Evolutionary conservation across 1,140 invertebrate genomes (phyloP).

Genomic region (Diprion similis): DNA sequence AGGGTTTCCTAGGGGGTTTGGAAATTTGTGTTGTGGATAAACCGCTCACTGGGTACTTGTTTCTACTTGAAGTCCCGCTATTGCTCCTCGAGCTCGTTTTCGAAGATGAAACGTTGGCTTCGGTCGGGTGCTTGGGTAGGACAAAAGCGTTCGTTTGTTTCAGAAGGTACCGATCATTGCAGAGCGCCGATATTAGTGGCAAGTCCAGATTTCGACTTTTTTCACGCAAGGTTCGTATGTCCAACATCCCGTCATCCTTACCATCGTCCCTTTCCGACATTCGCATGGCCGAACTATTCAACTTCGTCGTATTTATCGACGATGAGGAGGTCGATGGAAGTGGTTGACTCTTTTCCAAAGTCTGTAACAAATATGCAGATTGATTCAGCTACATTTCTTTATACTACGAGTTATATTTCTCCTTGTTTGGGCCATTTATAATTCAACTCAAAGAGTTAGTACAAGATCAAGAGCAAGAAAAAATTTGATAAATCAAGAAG

Average conservation of each 20-base stretch:
- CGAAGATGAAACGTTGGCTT: slow-evolving; percentile 37
- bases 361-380: slow-evolving; percentile 36
- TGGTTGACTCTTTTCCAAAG: slow-evolving; percentile 55
- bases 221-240: slow-evolving; percentile 82
- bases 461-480: too few species aligned
- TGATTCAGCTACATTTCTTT: background rate
- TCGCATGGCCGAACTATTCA: background rate
- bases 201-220: slow-evolving; percentile 88
- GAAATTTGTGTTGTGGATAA: slow-evolving; percentile 66
- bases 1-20: slow-evolving; percentile 64
- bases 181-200: slow-evolving; percentile 87
- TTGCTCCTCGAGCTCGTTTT: slow-evolving; percentile 47
- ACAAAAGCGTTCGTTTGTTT: slow-evolving; percentile 87
- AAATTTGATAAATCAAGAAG: too few species aligned
- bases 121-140: slow-evolving; percentile 69
- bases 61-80: slow-evolving; percentile 51
- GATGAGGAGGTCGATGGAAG: slow-evolving; percentile 43
- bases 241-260: slow-evolving; percentile 65
- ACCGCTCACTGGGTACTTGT: slow-evolving; percentile 70
- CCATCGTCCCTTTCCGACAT: slow-evolving; percentile 31
- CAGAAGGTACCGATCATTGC: slow-evolving; percentile 84
- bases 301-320: slow-evolving; percentile 14
- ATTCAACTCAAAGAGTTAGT: too few species aligned
- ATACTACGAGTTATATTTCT: background rate
- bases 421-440: background rate